These are phyloP conservation scores for Trachemys scripta DNA, from an alignment of 2,113 vertebrate genomes.

Conservation along the genomic window DNA sequence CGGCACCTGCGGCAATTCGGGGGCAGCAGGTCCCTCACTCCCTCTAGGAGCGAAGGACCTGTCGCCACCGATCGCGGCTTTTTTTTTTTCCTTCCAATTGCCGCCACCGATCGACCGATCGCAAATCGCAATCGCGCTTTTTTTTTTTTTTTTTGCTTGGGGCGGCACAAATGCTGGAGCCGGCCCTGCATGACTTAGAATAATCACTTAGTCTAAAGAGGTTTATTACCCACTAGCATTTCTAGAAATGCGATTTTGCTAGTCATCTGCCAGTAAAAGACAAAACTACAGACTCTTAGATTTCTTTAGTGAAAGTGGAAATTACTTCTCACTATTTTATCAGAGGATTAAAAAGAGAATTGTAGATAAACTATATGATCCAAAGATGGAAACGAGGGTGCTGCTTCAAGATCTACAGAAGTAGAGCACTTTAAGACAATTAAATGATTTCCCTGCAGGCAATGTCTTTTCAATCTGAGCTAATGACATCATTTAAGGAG, in stretches of 20 bases:
- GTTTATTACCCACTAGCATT: slow-evolving; percentile 52
- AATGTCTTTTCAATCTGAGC: slow-evolving; percentile 87
- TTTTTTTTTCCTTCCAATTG: too few species aligned
- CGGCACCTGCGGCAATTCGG: too few species aligned
- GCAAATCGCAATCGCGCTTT: too few species aligned
- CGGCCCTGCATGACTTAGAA: slow-evolving; percentile 56
- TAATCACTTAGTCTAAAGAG: slow-evolving; percentile 67
- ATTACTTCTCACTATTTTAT: slow-evolving; percentile 81
- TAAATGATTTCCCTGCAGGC: slow-evolving; percentile 87
- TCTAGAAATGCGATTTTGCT: slow-evolving; percentile 69
- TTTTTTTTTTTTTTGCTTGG: too few species aligned
- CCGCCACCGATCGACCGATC: too few species aligned
- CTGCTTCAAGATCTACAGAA: slow-evolving; percentile 81
- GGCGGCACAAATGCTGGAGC: too few species aligned
- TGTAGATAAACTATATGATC: slow-evolving; percentile 81
- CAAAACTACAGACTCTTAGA: slow-evolving; percentile 73
- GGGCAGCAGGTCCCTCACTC: too few species aligned
- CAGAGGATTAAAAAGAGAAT: slow-evolving; percentile 77
- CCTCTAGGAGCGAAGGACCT: too few species aligned
- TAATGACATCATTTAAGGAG: slow-evolving; percentile 88
- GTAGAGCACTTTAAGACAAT: slow-evolving; percentile 87
- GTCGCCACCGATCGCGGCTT: too few species aligned
- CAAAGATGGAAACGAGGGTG: slow-evolving; percentile 79
- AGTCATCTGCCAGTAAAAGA: slow-evolving; percentile 56
- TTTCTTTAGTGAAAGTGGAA: slow-evolving; percentile 77